Evolutionary conservation across 2,113 vertebrate species (phyloP), one percentile per base, ranked within the genome.

Genomic region (Dasyprocta punctata): DNA sequence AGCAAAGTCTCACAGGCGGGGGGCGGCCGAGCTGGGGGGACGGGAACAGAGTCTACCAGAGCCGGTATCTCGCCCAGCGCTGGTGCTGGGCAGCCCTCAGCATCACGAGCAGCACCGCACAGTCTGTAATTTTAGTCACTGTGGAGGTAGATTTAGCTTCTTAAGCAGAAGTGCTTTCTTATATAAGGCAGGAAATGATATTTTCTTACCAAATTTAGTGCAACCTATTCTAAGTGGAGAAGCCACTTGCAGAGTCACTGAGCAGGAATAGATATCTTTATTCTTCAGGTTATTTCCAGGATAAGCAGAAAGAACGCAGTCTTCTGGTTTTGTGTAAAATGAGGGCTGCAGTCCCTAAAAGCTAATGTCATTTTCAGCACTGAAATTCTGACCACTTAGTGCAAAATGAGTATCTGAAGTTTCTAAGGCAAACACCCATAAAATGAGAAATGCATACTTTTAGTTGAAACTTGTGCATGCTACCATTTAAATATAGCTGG

Each of bases 181-280:
- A 33, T 49, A 19, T 63, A 92, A 97, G 67, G 33, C 92, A 92
- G 52, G 65, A 56, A 90, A 86, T 69, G 52, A 47, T 60, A 54
- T 89, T 81, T 94, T 63, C 60, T 92, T 52, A 83, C 49, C 75
- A 86, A 86, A 89, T 83, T 77, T 61, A 44, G 24, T 52, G 11
- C 71, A 63, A 75, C 28, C 89, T 2, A 2, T 41, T 60, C 49
- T 82, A 12, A 83, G n/a, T 69, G 73, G 88, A 82, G 41, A 92
- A 54, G 38, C 84, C 71, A 38, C 60, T 38, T 12, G 61, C 67
- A n/a, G 11, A n/a, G 36, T 47, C 85, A 82, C 95, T 54, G 44
- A 49, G 26, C 12, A 58, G 22, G 75, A 86, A 94, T 49, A 11
- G 10, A 8, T 41, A 5, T 49, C 38, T 78, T 60, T 83, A 41